Percentiles rank a stretch among this genome's conserved stretches.
phyloP scores from a whole-genome alignment of 2,888 invertebrate genomes.

The Blastobasis lacticolella region DNA sequence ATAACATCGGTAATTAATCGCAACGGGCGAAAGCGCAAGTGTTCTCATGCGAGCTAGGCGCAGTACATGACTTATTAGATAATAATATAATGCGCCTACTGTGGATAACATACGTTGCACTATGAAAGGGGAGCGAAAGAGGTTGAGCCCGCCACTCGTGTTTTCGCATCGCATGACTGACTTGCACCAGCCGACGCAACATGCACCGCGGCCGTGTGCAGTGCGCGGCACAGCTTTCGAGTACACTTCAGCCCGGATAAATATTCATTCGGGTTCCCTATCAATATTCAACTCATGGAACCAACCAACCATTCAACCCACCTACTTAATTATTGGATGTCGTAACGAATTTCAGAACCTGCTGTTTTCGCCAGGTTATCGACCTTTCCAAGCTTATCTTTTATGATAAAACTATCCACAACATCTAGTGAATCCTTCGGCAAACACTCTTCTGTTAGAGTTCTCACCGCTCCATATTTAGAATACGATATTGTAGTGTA shows the following conservation, averaged over 20 bases:
- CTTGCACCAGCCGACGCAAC: slow-evolving; percentile 19
- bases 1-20: slow-evolving; percentile 60
- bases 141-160: slow-evolving; percentile 18
- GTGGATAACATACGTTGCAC: neutral
- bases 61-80: slow-evolving; percentile 42
- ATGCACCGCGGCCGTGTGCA: slow-evolving; percentile 13
- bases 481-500: slow-evolving; percentile 16
- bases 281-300: too few species aligned
- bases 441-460: slow-evolving; percentile 35
- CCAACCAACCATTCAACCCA: too few species aligned
- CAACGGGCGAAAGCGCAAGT: slow-evolving; percentile 61
- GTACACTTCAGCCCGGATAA: slow-evolving; percentile 15
- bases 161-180: slow-evolving; percentile 25
- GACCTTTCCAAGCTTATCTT: slow-evolving; percentile 37
- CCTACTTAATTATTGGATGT: too few species aligned
- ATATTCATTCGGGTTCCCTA: neutral
- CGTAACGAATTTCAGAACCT: neutral
- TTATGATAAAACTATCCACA: slow-evolving; percentile 45
- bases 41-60: slow-evolving; percentile 52
- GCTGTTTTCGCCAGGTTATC: slow-evolving; percentile 18
- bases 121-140: slow-evolving; percentile 10
- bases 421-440: slow-evolving; percentile 35
- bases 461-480: slow-evolving; percentile 38
- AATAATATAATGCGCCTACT: slow-evolving; percentile 23
- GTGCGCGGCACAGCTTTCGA: slow-evolving; percentile 19